These are phyloP conservation scores for Drosophila pectinifera DNA, from an alignment of 1,140 invertebrate genomes.

Conservation along the genomic window DNA sequence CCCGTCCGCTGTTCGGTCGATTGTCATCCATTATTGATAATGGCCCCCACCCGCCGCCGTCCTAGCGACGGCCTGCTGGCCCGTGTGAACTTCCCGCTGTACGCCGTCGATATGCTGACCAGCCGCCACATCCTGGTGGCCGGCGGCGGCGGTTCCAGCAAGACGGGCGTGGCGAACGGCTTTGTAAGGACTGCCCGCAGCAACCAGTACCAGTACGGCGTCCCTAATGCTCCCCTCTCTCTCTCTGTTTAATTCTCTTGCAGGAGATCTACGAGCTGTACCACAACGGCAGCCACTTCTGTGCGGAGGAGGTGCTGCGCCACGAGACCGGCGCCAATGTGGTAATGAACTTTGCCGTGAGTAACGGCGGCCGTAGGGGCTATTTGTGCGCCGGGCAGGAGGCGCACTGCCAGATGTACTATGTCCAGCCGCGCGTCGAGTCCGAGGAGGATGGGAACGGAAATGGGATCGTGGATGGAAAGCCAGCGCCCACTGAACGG, in stretches of 20 bases:
- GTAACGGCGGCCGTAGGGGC: conserved; percentile 89
- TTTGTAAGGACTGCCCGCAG: conserved; percentile 89
- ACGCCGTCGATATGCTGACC: conserved; percentile 94
- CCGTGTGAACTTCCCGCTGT: conserved; percentile 96
- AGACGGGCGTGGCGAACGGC: conserved; percentile 97
- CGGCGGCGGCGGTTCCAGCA: conserved; percentile 97
- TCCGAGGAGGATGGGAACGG: conserved; percentile 70
- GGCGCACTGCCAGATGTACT: conserved; percentile 95
- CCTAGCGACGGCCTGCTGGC: conserved; percentile 90
- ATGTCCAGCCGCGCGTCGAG: conserved; percentile 90
- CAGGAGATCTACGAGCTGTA: conserved; percentile 97
- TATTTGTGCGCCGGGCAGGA: conserved; percentile 96
- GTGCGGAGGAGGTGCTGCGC: conserved; percentile 93
- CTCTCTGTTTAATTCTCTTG: conserved; percentile 1
- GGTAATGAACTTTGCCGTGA: conserved; percentile 94
- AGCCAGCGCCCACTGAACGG: conserved; percentile 61
- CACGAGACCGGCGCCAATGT: conserved; percentile 95
- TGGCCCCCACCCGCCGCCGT: conserved; percentile 79
- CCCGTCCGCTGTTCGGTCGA: conserved; percentile 34
- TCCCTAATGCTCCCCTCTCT: background rate
- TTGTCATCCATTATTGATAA: conserved; percentile 67
- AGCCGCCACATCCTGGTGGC: conserved; percentile 97
- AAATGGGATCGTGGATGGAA: conserved; percentile 29
- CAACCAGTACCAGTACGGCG: too few relatives aligned
- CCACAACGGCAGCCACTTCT: conserved; percentile 91